Evolutionary conservation across 1,140 invertebrate genomes (phyloP), one percentile per base, ranked within the genome.

Genomic region (Oreohelix idahoensis): DNA sequence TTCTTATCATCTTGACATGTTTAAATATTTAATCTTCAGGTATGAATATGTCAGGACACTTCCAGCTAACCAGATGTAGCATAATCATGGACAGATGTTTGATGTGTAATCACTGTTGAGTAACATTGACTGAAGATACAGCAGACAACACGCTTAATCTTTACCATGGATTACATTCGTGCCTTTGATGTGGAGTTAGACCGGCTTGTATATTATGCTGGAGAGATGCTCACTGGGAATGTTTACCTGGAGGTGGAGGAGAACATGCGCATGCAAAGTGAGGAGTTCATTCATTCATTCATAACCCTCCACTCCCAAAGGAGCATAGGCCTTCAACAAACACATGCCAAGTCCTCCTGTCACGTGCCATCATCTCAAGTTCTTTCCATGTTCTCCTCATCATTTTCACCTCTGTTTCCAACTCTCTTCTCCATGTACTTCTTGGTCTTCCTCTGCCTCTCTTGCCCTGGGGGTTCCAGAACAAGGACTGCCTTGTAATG

Each of bases 121-220:
- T 32, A 66, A 32, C 63, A 29, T 66, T 66, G n/a, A 32, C 1
- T 2, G 63, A 66, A 32, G 8, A 58, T 8, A 2, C 17, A 66
- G 8, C 63, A 66, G 63, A 66, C 29, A 32, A 66, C 45, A 58
- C 23, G 23, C 17, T 66, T 8, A 1, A 36, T 29, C 26, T 13
- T 51, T 5, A 45, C 39, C 26, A 85, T 96, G 96, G 96, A 96
- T 93, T 96, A 96, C 93, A 96, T 96, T 81, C 93, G 94, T 83
- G 95, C 96, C 90, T 96, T 96, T 89, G 96, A 96, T 89, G 96
- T 96, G 84, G 94, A 95, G 85, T 91, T 96, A 69, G 95, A 96
- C 88, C 95, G 95, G 87, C 95, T 96, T 88, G 94, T 95, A 92
- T 96, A 96, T 92, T 96, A 96, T 89, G 95, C 96, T 49, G 96